Evolutionary conservation across 2,888 invertebrate species (phyloP), one percentile per base, ranked within the genome.

Genomic region (Monochamus alternatus): DNA sequence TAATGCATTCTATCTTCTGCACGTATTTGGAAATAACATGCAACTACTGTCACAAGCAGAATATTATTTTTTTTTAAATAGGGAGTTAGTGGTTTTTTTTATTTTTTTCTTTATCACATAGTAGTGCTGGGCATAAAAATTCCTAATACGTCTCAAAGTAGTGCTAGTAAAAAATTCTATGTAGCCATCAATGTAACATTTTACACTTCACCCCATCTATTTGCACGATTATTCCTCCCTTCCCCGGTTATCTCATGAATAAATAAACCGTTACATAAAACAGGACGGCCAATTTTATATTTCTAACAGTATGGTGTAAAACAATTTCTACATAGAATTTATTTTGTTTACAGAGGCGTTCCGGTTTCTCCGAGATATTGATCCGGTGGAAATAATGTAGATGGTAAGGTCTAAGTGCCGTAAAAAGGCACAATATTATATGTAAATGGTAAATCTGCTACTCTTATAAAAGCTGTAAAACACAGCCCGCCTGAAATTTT

Each of bases 361-460:
- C 22, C 60, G 31, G 69, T 43, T 22, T n/a, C 69, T 43, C 58
- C 47, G 59, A 69, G 59, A 69, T 71, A 75, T 75, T 67, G 71
- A 75, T 66, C 75, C 51, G 10, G 10, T 60, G 60, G 66, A 71
- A 67, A 75, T 66, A 10, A 75, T 75, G 70, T 75, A 59, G 66
- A 71, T 59, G 66, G 52, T 55, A 32, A 66, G 59, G 60, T 71
- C 38, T 67, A 71, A 75, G 71, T 75, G 71, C 71, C 58, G 66
- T 75, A 71, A 75, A 73, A 69, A 65, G 71, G 58, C 59, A 63
- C 66, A 66, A 71, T 75, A 75, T 75, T 75, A 75, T 75, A 75
- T 72, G 75, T 71, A 71, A 66, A 75, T 75, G 70, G 38, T 51
- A 67, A 71, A 71, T 67, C 75, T 75, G 75, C 71, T 52, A 55